Evolutionary conservation across 2,888 invertebrate genomes (phyloP).

Genomic region (Acronicta psi): DNA sequence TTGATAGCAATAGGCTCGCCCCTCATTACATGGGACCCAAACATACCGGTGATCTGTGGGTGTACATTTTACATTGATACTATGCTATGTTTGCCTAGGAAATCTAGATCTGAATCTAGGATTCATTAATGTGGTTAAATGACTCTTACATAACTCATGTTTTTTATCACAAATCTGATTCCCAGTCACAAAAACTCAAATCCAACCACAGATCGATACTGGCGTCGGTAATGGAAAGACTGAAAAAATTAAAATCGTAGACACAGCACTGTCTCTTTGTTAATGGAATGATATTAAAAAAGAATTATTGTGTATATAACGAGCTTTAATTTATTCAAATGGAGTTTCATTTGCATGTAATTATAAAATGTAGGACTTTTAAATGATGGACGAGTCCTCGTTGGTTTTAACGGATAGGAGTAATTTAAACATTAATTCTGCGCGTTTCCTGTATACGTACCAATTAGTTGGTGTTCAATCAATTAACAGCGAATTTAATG

Average conservation of each 20-base stretch:
- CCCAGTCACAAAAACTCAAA: slow-evolving; percentile 15
- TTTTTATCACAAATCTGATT: slow-evolving; percentile 9
- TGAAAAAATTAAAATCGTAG: slow-evolving; percentile 48
- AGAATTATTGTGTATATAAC: slow-evolving; percentile 56
- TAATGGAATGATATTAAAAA: slow-evolving; percentile 62
- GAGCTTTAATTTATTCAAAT: slow-evolving; percentile 48
- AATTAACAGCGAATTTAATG: slow-evolving; percentile 27
- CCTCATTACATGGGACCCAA: no score
- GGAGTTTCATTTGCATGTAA: slow-evolving; percentile 43
- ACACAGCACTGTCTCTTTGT: slow-evolving; percentile 52
- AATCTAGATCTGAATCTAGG: no score
- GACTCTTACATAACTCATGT: no score
- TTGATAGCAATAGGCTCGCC: no score
- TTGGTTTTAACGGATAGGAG: slow-evolving; percentile 15
- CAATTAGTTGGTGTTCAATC: slow-evolving; percentile 22
- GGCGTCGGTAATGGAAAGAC: slow-evolving; percentile 52
- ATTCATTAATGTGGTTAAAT: no score
- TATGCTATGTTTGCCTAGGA: no score
- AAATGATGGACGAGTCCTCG: slow-evolving; percentile 31
- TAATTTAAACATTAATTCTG: slow-evolving; percentile 16
- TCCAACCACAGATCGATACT: slow-evolving; percentile 47
- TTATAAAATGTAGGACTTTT: slow-evolving; percentile 35
- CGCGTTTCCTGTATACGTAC: slow-evolving; percentile 13
- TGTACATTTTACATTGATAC: no score
- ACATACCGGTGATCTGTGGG: no score